A percentile compares a stretch with the other conserved stretches of the same genome.
Evolutionary conservation across 2,797 vertebrate species (phyloP).

Genomic region (Paratrypauchen microcephalus): DNA sequence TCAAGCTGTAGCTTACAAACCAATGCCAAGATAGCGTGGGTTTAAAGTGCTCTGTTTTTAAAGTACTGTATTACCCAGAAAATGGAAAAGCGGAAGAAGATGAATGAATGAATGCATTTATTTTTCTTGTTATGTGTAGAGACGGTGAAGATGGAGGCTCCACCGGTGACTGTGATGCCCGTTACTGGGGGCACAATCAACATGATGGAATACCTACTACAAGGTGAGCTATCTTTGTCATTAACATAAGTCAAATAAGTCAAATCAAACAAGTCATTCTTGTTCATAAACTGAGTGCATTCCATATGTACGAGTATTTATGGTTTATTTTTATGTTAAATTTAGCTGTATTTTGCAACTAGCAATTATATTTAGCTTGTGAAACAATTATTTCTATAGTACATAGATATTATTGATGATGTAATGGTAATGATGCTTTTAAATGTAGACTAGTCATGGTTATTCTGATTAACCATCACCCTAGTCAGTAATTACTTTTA

Average conservation of each 20-base stretch:
- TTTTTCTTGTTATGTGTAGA: conserved; percentile 7
- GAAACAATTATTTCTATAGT: too few species aligned
- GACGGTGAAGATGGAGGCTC: conserved; percentile 86
- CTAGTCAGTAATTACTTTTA: too few species aligned
- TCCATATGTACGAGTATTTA: background rate
- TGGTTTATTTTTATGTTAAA: background rate
- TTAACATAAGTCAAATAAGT: background rate
- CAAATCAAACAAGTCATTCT: background rate
- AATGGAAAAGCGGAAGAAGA: too few species aligned
- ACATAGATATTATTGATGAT: too few species aligned
- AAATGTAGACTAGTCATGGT: too few species aligned
- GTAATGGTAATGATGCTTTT: too few species aligned
- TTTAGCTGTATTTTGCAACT: background rate
- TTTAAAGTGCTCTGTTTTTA: too few species aligned
- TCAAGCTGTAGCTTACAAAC: background rate
- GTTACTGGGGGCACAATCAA: conserved; percentile 93
- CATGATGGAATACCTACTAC: conserved; percentile 96
- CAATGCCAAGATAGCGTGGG: background rate
- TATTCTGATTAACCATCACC: too few species aligned
- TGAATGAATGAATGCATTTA: too few species aligned
- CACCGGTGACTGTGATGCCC: conserved; percentile 92
- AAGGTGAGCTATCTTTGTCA: conserved; percentile 76
- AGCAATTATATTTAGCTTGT: too few species aligned
- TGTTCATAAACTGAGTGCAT: background rate
- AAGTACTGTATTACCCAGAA: too few species aligned